These are phyloP conservation scores for Brachyptera putata DNA, from an alignment of 2,888 invertebrate species.

Conservation along the genomic window DNA sequence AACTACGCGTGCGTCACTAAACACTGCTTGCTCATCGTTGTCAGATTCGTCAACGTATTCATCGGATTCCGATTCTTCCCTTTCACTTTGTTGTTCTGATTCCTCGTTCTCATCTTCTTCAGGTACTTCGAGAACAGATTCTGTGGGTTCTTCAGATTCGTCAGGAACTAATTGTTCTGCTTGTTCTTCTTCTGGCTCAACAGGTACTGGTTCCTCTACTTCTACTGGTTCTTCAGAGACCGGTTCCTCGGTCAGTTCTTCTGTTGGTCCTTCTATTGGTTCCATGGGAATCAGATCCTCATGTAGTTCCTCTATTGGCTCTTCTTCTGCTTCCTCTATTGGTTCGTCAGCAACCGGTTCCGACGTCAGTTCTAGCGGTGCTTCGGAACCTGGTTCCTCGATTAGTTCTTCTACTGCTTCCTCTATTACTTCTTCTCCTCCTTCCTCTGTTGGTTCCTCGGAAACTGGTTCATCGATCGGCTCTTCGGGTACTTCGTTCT, in stretches of 20 bases:
- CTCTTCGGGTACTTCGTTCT: not conserved
- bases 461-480: not conserved
- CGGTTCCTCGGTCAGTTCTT: too few species aligned
- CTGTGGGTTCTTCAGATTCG: not conserved
- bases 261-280: too few species aligned
- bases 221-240: too few species aligned
- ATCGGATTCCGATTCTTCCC: not conserved
- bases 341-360: too few species aligned
- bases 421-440: not conserved
- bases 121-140: not conserved
- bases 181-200: not conserved
- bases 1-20: not conserved
- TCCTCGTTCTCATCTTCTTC: not conserved
- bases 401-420: not conserved
- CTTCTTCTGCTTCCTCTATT: not conserved
- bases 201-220: not conserved
- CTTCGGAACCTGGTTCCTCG: not conserved
- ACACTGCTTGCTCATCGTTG: not conserved
- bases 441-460: not conserved
- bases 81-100: not conserved
- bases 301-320: not conserved
- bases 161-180: not conserved
- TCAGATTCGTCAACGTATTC: not conserved
- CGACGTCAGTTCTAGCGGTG: not conserved
- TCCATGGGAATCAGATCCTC: too few species aligned